Conservation (phyloP, 2,113 vertebrate species). For the Coptodon rendalli region DNA sequence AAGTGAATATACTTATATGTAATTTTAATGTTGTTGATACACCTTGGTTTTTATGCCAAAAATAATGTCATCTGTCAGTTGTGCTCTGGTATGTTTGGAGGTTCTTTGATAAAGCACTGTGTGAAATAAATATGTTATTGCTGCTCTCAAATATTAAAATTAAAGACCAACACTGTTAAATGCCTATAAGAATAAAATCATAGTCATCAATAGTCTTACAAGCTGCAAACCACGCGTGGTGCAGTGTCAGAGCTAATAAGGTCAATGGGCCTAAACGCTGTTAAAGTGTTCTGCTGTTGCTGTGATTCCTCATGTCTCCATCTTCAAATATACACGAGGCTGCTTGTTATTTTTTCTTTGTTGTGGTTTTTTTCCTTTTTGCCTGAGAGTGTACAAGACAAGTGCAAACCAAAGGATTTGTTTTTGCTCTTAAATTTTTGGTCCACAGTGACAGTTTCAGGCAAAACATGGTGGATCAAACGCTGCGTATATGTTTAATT, state of each 20-base stretch:
- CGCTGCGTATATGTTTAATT: not conserved
- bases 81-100: not conserved
- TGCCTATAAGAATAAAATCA: rapidly evolving
- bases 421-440: not conserved
- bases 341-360: not conserved
- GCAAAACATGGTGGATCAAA: not conserved
- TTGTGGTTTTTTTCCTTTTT: rapidly evolving
- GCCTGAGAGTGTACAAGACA: not conserved
- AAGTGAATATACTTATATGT: not conserved
- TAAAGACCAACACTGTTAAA: not conserved
- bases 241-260: not conserved
- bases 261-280: not conserved
- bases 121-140: not conserved
- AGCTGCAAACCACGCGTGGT: not conserved
- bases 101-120: not conserved
- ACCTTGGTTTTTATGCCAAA: not conserved
- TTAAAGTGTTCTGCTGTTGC: not conserved
- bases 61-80: not conserved
- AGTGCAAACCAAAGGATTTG: not conserved
- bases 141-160: not conserved
- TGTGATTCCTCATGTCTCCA: not conserved
- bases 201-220: not conserved
- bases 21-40: not conserved
- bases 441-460: not conserved
- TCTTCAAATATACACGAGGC: not conserved